Evolutionary conservation across 2,113 vertebrate genomes (phyloP).

Genomic region (Setophaga petechia): DNA sequence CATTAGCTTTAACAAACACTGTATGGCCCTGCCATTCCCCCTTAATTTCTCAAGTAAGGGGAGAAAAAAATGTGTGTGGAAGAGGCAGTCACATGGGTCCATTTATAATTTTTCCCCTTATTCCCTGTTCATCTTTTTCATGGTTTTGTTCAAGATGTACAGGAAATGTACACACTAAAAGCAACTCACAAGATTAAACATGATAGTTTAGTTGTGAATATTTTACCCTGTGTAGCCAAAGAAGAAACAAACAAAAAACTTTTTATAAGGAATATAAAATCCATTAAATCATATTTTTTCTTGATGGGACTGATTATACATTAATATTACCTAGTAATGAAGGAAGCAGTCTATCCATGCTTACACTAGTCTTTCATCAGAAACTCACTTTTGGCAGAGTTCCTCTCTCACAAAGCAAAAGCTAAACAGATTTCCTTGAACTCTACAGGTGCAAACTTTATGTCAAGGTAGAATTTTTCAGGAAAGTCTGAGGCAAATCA

Average conservation of each 20-base stretch:
- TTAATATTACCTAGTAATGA: neutral
- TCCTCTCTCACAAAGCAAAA: neutral
- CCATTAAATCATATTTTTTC: neutral
- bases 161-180: neutral
- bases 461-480: constrained; percentile 16
- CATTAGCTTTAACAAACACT: constrained; percentile 13
- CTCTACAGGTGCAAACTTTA: neutral
- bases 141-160: constrained; percentile 13
- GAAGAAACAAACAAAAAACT: neutral
- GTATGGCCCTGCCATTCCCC: neutral
- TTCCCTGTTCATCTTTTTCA: neutral
- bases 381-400: neutral
- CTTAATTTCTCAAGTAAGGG: neutral
- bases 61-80: neutral
- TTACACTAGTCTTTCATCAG: neutral
- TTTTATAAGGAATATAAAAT: neutral
- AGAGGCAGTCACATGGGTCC: constrained; percentile 33
- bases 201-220: neutral
- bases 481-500: constrained; percentile 31
- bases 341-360: neutral
- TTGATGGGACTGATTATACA: neutral
- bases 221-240: neutral
- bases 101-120: constrained; percentile 24
- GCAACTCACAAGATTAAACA: neutral
- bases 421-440: neutral